Evolutionary conservation across 2,113 vertebrate genomes (phyloP), one percentile per base, ranked within the genome.

Genomic region (Progne subis): DNA sequence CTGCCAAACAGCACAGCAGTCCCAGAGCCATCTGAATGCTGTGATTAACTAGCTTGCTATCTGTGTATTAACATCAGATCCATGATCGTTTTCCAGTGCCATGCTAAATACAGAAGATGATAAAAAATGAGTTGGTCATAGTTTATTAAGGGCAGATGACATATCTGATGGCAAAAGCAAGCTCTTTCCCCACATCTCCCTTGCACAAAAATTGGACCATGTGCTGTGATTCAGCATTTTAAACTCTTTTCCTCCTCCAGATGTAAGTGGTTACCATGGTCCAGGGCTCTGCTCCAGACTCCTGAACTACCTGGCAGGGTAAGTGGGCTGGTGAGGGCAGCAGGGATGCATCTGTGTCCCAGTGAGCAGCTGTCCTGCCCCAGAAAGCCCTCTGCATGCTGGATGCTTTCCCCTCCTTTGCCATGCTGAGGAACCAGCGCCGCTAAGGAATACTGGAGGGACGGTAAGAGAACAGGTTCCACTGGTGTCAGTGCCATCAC

Each of bases 31-130:
- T 79, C 63, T 83, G 47, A 68, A 76, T 55, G 24, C 34, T 88
- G 86, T 79, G 94, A 96, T 89, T 90, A 95, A 96, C 74, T 76
- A 82, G 70, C 59, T 82, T 92, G 67, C 57, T 86, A 60, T 60
- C 93, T 80, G 64, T 55, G 15, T 32, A 53, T 69, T 71, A 94
- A 86, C 83, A 94, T 69, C 83, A 80, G 61, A 75, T 32, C 56
- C 24, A 5, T 46, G 43, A 92, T 14, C 14, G 23, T 24, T 96
- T 86, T 76, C 41, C 55, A 57, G 41, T 76, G 72, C 72, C 47
- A 83, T 34, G 37, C 57, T 64, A 88, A 50, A 29, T n/a, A 84
- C 3, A 92, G 64, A 95, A 88, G 18, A 12, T 7, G 52, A 91
- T 31, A 63, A 70, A 95, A 92, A 69, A 86, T 34, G 3, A 87